Conservation (phyloP, 2,888 invertebrate species). For the Ectemnius cavifrons region DNA sequence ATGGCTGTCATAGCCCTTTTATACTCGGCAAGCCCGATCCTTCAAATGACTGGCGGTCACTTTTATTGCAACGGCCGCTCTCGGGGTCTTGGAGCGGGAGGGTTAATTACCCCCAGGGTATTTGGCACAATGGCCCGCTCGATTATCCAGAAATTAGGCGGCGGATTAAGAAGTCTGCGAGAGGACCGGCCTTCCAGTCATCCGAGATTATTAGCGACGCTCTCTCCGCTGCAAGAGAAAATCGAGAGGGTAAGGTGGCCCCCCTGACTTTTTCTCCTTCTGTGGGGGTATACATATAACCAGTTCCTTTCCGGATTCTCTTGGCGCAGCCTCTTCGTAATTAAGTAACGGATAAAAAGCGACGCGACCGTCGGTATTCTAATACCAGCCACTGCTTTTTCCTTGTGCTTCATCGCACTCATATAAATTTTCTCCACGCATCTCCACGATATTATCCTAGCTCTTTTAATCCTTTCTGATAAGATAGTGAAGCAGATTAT, state of each 20-base stretch:
- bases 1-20: not conserved
- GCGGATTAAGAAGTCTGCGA: slow-evolving; percentile 50
- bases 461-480: slow-evolving; percentile 11
- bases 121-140: slow-evolving; percentile 18
- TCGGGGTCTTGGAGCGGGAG: too few relatives aligned
- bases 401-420: slow-evolving; percentile 40
- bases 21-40: not conserved
- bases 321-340: slow-evolving; percentile 34
- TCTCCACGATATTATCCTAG: not conserved
- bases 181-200: slow-evolving; percentile 24
- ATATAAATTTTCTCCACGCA: not conserved
- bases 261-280: slow-evolving; percentile 8
- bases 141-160: slow-evolving; percentile 45
- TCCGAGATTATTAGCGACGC: slow-evolving; percentile 45
- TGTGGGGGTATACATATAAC: slow-evolving; percentile 15
- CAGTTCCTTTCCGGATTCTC: slow-evolving; percentile 49
- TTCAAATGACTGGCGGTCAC: not conserved
- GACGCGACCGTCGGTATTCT: slow-evolving; percentile 41
- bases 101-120: slow-evolving; percentile 17
- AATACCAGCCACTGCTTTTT: slow-evolving; percentile 48
- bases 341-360: slow-evolving; percentile 57
- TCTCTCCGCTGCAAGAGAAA: slow-evolving; percentile 3
- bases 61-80: slow-evolving; percentile 17
- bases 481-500: slow-evolving; percentile 6
- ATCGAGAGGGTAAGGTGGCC: slow-evolving; percentile 10